Evolutionary conservation across 2,113 vertebrate genomes (phyloP), one percentile per base, ranked within the genome.

Genomic region (Zapus hudsonius): DNA sequence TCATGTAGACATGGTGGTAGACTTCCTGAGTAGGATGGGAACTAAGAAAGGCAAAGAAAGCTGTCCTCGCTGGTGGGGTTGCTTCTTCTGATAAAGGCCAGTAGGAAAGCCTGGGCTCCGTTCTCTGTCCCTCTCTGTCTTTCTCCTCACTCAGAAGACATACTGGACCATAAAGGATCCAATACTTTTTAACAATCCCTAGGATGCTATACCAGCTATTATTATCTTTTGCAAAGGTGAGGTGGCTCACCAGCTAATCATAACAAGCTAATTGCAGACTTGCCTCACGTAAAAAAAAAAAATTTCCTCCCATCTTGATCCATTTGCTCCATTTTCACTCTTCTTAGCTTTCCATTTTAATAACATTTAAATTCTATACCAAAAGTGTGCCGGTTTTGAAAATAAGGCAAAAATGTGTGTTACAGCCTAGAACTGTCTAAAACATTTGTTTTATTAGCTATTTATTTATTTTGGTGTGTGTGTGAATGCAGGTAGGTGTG

Each of bases 291-390:
- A 55, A n/a, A n/a, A n/a, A n/a, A n/a, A n/a, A n/a, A n/a, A n/a
- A n/a, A 23, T n/a, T 61, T 92, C 44, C 64, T 78, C 31, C 7
- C 6, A 33, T 66, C 33, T 76, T 59, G 69, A 17, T 84, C 38
- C 38, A 57, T 63, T n/a, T 90, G 36, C 19, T 73, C 13, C 9
- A 4, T n/a, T 70, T 67, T 33, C 63, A n/a, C 44, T 89, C 59
- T n/a, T 66, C 27, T 80, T 83, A 66, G 38, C 47, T 84, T 90
- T 92, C 63, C 31, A 29, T 76, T 31, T 86, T 83, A 72, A 78
- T 66, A 69, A 42, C 15, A 59, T 74, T 31, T 78, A 86, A 74
- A 66, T 66, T 40, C 3, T 3, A 31, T 47, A 57, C 63, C 36
- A 40, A 82, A 59, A 72, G 22, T 57, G 57, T 40, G n/a, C 27